Evolutionary conservation across 2,888 invertebrate genomes (phyloP).

Genomic region (Odontocerum albicorne): DNA sequence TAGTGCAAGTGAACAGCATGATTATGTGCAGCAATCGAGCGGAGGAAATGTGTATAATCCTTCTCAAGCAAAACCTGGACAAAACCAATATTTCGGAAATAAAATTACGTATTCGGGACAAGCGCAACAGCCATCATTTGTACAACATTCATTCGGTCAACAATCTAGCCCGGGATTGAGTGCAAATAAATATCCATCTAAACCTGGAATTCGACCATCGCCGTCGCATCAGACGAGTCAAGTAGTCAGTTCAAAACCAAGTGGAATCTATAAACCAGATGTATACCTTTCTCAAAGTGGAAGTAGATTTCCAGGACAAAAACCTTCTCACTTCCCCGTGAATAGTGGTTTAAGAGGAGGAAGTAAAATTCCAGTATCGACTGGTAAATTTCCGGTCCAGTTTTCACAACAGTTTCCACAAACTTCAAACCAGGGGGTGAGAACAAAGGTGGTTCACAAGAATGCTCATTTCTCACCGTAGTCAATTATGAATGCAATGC

Average conservation of each 20-base stretch:
- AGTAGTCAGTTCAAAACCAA: neutral
- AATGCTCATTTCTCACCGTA: no score
- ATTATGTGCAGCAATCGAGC: neutral
- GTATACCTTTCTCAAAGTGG: neutral
- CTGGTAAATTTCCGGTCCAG: neutral
- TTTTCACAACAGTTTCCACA: neutral
- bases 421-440: neutral
- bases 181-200: neutral
- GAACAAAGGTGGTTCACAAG: no score
- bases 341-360: neutral
- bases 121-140: neutral
- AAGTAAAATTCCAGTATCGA: neutral
- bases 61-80: constrained; percentile 1
- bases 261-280: constrained; percentile 5
- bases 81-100: neutral
- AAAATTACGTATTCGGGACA: no score
- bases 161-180: neutral
- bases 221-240: neutral
- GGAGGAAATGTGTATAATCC: constrained; percentile 3
- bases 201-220: constrained; percentile 1
- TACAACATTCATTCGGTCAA: neutral
- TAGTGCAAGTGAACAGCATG: constrained; percentile 10
- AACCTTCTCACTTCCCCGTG: neutral
- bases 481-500: no score
- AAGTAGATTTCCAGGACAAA: neutral